Base-by-base conservation (phyloP, 2,888 invertebrate species). In the Pheosia gnoma region DNA sequence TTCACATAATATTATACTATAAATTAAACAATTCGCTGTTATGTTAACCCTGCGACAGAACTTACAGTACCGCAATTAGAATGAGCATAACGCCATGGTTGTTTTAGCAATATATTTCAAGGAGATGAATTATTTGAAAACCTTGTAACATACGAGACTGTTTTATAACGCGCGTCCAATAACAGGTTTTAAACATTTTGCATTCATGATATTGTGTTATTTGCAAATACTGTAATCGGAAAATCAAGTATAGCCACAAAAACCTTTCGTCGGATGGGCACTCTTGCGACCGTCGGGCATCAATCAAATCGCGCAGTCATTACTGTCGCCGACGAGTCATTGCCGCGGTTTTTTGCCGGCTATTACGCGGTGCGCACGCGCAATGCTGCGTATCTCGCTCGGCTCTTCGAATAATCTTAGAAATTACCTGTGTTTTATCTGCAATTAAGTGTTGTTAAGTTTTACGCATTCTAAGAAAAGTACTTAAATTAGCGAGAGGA, bases 221-320 rank as follows among this genome's bases (percentile, higher is more conserved):
- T 53, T 58, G 41, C 59, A 55, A 59, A 61, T n/a, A 13, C 71
- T 43, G 59, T 55, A 52, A 41, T 49, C 41, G 51, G 60, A 62
- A 63, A 13, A 51, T 59, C 53, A 49, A 55, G 57, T 53, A 56
- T 5, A 57, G 53, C 13, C 39, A 56, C 51, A 66, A 75, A 67
- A 70, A 62, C 10, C 10, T 37, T 0, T 4, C 9, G 39, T 39
- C 10, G 47, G 38, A 13, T n/a, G 13, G 36, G 36, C 57, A 8
- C 43, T n/a, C 36, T 51, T 47, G 54, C 58, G 61, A 25, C 54
- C 53, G 51, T 57, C 49, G 47, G 59, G 58, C 65, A 75, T 75
- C 71, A 68, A 75, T 75, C 73, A 72, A 67, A 65, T 61, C 45
- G 39, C 37, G 61, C 59, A 54, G 58, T 70, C 68, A 72, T 74